Evolutionary conservation across 1,140 invertebrate species (phyloP), one percentile per base, ranked within the genome.

Genomic region (Drosophila willistoni): DNA sequence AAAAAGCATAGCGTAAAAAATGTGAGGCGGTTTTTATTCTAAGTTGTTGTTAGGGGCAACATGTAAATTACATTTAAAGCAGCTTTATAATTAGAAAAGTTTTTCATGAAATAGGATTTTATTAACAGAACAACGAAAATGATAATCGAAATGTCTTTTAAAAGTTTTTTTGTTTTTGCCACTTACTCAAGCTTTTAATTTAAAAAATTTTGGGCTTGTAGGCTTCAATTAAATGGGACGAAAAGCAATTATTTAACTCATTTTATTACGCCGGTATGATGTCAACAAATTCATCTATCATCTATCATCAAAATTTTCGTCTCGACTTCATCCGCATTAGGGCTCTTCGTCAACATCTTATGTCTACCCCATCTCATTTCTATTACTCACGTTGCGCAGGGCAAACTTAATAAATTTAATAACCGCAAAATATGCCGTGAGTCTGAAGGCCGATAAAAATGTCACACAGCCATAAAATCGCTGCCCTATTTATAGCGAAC

Each of bases 31-130:
- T 78, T 74, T 57, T 42, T 34, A 34, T 71, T 34, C 12, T 63
- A 2, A 5, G 9, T 60, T 19, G 34, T 14, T 60, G 14, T 41
- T 39, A 1, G 44, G 44, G 2, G 14, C 17, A 19, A 47, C 60
- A 73, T 76, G 64, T 81, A 81, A 77, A 81, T 81, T 68, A 64
- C 64, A 67, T 36, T 54, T 57, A 34, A 47, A 69, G 63, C 60
- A 64, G 55, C 56, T 81, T 74, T 82, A 75, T 82, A 82, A 82
- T 82, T 82, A 78, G 75, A 82, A 82, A 82, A 82, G 67, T 82
- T 82, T 71, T 22, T 47, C 66, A 60, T 47, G 55, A 77, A 71
- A 77, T 71, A 60, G 19, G 66, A 65, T 63, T 71, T 73, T 59
- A 81, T 81, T 73, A 75, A 75, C 72, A 65, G 44, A 47, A 17